Conservation (phyloP, 92 coral and sea anemone species). For the Isaurus tuberculatus region DNA sequence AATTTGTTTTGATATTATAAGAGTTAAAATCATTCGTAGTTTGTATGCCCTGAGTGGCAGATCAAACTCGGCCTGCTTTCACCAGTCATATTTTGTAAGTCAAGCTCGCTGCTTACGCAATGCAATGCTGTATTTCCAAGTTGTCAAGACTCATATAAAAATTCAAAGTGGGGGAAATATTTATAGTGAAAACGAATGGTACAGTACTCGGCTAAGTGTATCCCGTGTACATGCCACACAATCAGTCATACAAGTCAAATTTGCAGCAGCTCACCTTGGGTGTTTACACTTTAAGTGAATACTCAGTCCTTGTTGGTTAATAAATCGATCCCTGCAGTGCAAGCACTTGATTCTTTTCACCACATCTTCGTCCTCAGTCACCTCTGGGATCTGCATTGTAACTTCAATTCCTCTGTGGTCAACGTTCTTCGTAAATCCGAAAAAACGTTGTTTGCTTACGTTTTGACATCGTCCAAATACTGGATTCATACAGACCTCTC, state of each 20-base stretch:
- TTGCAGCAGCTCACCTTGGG: slow-evolving; percentile 13
- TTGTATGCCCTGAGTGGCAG: background rate
- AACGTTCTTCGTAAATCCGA: background rate
- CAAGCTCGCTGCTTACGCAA: slow-evolving; percentile 18
- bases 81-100: slow-evolving; percentile 17
- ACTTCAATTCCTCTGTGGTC: background rate
- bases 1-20: slow-evolving; percentile 11
- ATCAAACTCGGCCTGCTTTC: slow-evolving; percentile 7
- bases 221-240: background rate
- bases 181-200: slow-evolving; percentile 23
- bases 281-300: background rate
- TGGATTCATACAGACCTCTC: no score
- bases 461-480: no score
- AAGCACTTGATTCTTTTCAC: background rate
- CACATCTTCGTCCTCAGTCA: background rate
- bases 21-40: no score
- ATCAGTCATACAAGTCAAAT: background rate
- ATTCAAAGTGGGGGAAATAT: background rate
- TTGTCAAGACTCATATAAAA: no score
- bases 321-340: slow-evolving; percentile 8
- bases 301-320: slow-evolving; percentile 2
- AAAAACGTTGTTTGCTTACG: no score
- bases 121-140: no score
- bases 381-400: background rate
- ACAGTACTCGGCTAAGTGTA: background rate